phyloP scores from a whole-genome alignment of 2,113 vertebrate species.

The Oryzias javanicus region DNA sequence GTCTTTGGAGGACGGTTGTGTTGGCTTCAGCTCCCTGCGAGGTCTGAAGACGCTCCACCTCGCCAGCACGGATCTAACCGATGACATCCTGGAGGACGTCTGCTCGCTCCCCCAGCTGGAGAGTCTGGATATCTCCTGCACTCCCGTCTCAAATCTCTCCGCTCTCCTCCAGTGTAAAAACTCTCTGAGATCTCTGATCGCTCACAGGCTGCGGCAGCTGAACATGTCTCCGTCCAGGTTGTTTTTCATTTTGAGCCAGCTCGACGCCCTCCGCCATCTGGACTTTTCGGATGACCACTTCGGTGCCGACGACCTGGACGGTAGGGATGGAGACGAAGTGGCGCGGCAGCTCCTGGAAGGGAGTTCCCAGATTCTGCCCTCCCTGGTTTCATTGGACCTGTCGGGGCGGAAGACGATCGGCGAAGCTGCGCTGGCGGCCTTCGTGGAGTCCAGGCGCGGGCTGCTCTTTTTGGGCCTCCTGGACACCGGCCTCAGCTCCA shows the following conservation, averaged over 20 bases:
- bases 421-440: conserved; percentile 82
- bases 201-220: conserved; percentile 87
- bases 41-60: conserved; percentile 85
- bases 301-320: conserved; percentile 52
- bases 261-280: conserved; percentile 85
- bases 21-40: conserved; percentile 82
- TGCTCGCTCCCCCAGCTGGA: conserved; percentile 87
- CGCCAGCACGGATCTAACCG: conserved; percentile 88
- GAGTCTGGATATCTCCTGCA: conserved; percentile 91
- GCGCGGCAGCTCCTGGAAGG: conserved; percentile 86
- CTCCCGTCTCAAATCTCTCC: conserved; percentile 84
- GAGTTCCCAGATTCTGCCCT: conserved; percentile 82
- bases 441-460: conserved; percentile 81
- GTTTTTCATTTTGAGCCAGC: conserved; percentile 85
- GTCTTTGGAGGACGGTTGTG: conserved; percentile 67
- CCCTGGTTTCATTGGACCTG: conserved; percentile 88
- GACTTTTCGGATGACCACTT: conserved; percentile 94
- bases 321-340: conserved; percentile 72
- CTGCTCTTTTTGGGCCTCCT: conserved; percentile 91
- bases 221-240: conserved; percentile 87
- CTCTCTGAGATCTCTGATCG: conserved; percentile 84
- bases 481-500: conserved; percentile 88
- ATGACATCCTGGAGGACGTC: conserved; percentile 85
- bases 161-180: conserved; percentile 84
- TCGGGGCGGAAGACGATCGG: conserved; percentile 88